Percentiles rank a stretch among this genome's conserved stretches.
Evolutionary conservation across 2,888 invertebrate genomes (phyloP).

Genomic region (Hofmannophila pseudospretella): DNA sequence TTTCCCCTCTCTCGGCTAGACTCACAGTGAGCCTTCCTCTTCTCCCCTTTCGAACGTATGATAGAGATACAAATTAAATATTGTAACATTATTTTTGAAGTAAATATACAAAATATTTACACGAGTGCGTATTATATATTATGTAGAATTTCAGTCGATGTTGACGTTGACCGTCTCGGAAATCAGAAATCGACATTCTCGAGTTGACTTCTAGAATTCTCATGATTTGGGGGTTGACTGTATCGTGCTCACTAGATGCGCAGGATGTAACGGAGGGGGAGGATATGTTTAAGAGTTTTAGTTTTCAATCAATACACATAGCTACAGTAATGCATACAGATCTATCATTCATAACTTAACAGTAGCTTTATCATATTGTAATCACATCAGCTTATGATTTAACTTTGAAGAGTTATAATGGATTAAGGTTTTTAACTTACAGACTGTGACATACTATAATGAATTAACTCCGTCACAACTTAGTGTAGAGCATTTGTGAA

Average conservation of each 20-base stretch:
- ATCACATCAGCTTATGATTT: constrained; percentile 67
- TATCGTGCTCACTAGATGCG: constrained; percentile 37
- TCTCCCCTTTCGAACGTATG: constrained; percentile 64
- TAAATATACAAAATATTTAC: constrained; percentile 79
- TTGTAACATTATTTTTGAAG: constrained; percentile 78
- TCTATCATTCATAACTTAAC: constrained; percentile 54
- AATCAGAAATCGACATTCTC: constrained; percentile 25
- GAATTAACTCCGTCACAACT: constrained; percentile 74
- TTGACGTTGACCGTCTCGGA: constrained; percentile 33
- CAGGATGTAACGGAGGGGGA: constrained; percentile 52
- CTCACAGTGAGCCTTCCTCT: constrained; percentile 58
- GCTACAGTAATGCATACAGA: constrained; percentile 57
- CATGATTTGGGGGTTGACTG: constrained; percentile 24
- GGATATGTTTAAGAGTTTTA: constrained; percentile 59
- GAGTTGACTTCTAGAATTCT: constrained; percentile 29
- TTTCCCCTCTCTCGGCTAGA: constrained; percentile 94
- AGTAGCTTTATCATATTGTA: constrained; percentile 72
- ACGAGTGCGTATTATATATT: constrained; percentile 74
- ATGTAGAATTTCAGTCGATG: constrained; percentile 49
- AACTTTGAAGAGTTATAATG: constrained; percentile 53
- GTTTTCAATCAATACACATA: constrained; percentile 54
- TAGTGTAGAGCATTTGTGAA: constrained; percentile 66
- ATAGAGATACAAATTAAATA: constrained; percentile 75
- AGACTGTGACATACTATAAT: constrained; percentile 66
- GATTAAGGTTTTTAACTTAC: constrained; percentile 59